Evolutionary conservation across 2,113 vertebrate species (phyloP).

Genomic region (Ictalurus punctatus): DNA sequence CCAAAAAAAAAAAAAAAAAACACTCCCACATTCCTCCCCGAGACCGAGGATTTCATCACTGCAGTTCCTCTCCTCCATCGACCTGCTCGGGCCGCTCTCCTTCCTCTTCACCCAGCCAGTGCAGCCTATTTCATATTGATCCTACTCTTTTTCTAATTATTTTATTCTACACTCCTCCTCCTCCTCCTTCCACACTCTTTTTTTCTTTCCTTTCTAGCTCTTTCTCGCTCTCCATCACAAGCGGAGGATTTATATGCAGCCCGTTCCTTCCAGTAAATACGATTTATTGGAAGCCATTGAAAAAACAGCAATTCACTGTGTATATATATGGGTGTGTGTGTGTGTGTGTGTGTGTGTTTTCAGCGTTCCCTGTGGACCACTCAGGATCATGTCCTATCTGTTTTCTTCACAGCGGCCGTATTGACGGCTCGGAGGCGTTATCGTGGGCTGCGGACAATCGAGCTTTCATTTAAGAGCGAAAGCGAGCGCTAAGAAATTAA

Average conservation of each 20-base stretch:
- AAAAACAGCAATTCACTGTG: constrained; percentile 51
- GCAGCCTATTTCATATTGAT: constrained; percentile 71
- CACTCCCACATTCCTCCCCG: constrained; percentile 55
- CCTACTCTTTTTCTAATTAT: constrained; percentile 56
- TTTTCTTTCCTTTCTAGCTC: constrained; percentile 46
- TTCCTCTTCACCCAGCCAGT: constrained; percentile 71
- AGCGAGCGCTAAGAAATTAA: neutral
- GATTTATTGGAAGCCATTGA: constrained; percentile 50
- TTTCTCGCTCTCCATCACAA: constrained; percentile 16
- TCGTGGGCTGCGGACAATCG: neutral
- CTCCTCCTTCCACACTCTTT: neutral
- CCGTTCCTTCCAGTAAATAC: constrained; percentile 63
- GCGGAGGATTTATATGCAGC: constrained; percentile 59
- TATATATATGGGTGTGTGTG: neutral
- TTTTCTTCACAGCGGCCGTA: neutral
- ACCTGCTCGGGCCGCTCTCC: constrained; percentile 68
- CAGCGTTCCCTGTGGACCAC: neutral
- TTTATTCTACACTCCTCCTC: constrained; percentile 64
- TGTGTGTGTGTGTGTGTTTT: neutral
- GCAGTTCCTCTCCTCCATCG: constrained; percentile 69
- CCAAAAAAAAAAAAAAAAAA: constrained; percentile 54
- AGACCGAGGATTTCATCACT: constrained; percentile 71
- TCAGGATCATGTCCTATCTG: constrained; percentile 14
- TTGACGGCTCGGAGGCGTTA: constrained; percentile 11
- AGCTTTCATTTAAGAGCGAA: neutral